Conservation (phyloP, 2,113 vertebrate genomes). For the Merops nubicus region DNA sequence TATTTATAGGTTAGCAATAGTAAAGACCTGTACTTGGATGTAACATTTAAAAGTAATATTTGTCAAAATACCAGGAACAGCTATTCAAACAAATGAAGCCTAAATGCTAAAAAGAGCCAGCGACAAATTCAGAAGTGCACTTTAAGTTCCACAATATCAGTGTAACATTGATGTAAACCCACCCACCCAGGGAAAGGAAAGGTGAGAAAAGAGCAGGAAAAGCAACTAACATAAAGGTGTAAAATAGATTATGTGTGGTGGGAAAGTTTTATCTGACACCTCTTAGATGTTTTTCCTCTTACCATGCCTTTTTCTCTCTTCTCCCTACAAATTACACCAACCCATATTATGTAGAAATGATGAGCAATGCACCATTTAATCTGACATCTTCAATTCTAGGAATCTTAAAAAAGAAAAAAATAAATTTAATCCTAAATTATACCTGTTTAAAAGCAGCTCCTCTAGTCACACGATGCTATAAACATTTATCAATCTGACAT, state of each 20-base stretch:
- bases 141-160: conserved; percentile 35
- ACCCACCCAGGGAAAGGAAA: conserved; percentile 43
- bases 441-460: conserved; percentile 82
- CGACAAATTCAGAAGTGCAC: conserved; percentile 14
- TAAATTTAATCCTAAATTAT: conserved; percentile 72
- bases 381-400: neutral
- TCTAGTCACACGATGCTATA: conserved; percentile 55
- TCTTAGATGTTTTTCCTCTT: conserved; percentile 30
- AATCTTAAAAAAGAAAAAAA: neutral
- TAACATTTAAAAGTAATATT: conserved; percentile 17
- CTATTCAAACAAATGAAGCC: conserved; percentile 72
- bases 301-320: conserved; percentile 27
- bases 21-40: neutral
- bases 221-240: conserved; percentile 23
- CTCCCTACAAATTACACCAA: neutral
- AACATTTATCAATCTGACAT: conserved; percentile 84
- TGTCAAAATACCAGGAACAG: conserved; percentile 13
- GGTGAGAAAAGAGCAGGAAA: conserved; percentile 51
- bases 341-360: neutral
- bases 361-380: neutral
- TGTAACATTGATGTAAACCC: neutral
- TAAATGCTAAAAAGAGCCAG: conserved; percentile 55
- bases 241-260: conserved; percentile 5
- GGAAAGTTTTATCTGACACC: conserved; percentile 59
- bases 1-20: neutral